Percentiles rank a stretch among this genome's conserved stretches.
Conservation (phyloP, 1,140 invertebrate genomes). For the Andrena cerasifolii region DNA sequence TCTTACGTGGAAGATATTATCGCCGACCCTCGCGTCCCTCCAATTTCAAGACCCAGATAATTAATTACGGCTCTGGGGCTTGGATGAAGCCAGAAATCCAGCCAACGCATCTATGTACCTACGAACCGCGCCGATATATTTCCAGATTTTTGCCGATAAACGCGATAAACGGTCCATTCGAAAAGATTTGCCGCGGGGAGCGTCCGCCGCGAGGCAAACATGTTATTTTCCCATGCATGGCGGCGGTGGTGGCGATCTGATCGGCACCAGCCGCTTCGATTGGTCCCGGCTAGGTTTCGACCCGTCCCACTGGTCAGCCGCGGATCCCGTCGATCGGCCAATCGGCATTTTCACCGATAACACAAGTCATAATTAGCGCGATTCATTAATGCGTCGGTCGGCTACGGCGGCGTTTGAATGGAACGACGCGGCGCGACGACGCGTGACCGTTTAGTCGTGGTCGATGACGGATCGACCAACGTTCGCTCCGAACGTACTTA, state of each 20-base stretch:
- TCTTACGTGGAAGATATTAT: no score
- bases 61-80: no score
- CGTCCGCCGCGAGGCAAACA: slow-evolving; percentile 67
- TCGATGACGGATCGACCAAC: slow-evolving; percentile 42
- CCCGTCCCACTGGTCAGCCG: slow-evolving; percentile 69
- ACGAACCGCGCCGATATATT: no score
- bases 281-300: slow-evolving; percentile 67
- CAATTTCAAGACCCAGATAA: no score
- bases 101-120: no score
- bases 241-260: slow-evolving; percentile 67
- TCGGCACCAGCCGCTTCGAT: slow-evolving; percentile 64
- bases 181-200: no score
- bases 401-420: slow-evolving; percentile 66
- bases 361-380: slow-evolving; percentile 77
- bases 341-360: slow-evolving; percentile 74
- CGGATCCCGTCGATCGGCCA: slow-evolving; percentile 60
- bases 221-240: slow-evolving; percentile 73
- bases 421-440: no score
- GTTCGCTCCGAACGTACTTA: slow-evolving; percentile 20
- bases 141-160: no score
- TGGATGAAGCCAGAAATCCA: no score
- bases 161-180: no score
- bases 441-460: slow-evolving; percentile 56
- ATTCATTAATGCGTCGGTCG: slow-evolving; percentile 76
- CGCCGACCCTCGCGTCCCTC: no score